phyloP scores from a whole-genome alignment of 1,140 invertebrate genomes.

The Drosophila insularis region DNA sequence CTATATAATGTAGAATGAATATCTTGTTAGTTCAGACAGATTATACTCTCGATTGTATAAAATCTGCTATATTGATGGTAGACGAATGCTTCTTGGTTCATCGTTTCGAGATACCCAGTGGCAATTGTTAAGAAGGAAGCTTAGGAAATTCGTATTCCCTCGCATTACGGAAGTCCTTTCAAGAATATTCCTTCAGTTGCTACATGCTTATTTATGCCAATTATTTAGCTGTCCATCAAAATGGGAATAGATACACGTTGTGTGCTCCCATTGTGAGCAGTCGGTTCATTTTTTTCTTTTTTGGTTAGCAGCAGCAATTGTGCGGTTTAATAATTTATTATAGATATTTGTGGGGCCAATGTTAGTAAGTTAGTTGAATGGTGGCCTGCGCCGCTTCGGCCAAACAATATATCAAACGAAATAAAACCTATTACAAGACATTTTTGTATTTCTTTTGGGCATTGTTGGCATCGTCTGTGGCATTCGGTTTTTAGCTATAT shows the following conservation, averaged over 20 bases:
- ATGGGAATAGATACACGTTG: slow-evolving; percentile 10
- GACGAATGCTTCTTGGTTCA: too few relatives aligned
- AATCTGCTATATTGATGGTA: too few relatives aligned
- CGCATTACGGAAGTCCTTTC: too few relatives aligned
- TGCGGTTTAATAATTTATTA: slow-evolving; percentile 66
- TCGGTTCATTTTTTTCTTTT: slow-evolving; percentile 2
- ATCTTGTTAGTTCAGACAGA: too few relatives aligned
- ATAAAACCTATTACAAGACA: slow-evolving; percentile 64
- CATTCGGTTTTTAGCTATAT: background rate
- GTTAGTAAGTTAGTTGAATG: background rate
- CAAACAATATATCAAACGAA: slow-evolving; percentile 69
- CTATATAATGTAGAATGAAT: too few relatives aligned
- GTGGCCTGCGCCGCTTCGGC: slow-evolving; percentile 1
- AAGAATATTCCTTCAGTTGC: too few relatives aligned
- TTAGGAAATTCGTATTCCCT: too few relatives aligned
- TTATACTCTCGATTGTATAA: too few relatives aligned
- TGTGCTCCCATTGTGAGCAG: slow-evolving; percentile 29
- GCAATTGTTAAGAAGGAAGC: too few relatives aligned
- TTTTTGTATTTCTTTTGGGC: slow-evolving; percentile 14
- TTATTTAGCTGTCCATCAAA: slow-evolving; percentile 57
- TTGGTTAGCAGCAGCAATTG: slow-evolving; percentile 41
- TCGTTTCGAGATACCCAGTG: too few relatives aligned
- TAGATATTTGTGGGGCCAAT: slow-evolving; percentile 45
- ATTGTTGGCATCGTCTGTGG: background rate
- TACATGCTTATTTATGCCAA: slow-evolving; percentile 34